A percentile compares a stretch with the other conserved stretches of the same genome.
Conservation (phyloP, 2,797 vertebrate genomes). For the Leuciscus waleckii region DNA sequence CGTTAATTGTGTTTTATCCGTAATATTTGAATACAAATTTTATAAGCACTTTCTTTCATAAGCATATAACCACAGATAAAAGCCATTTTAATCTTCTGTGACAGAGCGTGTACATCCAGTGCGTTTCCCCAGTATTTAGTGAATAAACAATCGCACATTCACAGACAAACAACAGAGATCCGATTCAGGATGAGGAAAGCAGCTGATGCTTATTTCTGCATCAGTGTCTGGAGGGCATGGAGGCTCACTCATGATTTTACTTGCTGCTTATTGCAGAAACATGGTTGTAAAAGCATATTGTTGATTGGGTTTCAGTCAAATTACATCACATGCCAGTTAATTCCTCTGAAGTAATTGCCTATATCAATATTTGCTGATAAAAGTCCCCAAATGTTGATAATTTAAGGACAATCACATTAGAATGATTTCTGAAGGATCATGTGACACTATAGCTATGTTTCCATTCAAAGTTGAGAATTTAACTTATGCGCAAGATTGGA, state of each 20-base stretch:
- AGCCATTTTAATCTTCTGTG: conserved; percentile 27
- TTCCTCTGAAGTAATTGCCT: not conserved
- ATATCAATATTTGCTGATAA: not conserved
- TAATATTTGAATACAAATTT: conserved; percentile 14
- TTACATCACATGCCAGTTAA: no score
- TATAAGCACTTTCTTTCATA: not conserved
- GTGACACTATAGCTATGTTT: not conserved
- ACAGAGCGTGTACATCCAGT: not conserved
- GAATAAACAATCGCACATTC: conserved; percentile 54
- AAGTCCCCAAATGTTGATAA: not conserved
- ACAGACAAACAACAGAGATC: conserved; percentile 53
- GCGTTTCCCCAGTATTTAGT: not conserved
- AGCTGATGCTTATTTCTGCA: conserved; percentile 65
- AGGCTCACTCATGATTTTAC: conserved; percentile 23
- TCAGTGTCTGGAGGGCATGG: conserved; percentile 58
- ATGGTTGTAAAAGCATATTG: not conserved
- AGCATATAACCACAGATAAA: conserved; percentile 16
- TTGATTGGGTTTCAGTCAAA: not conserved
- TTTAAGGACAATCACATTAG: not conserved
- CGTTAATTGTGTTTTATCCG: not conserved
- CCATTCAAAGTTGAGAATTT: no score
- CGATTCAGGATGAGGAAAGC: conserved; percentile 58
- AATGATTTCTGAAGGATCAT: not conserved
- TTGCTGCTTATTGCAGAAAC: not conserved
- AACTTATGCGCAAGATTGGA: no score